Evolutionary conservation across 2,888 invertebrate species (phyloP).

Genomic region (Eurois occulta): DNA sequence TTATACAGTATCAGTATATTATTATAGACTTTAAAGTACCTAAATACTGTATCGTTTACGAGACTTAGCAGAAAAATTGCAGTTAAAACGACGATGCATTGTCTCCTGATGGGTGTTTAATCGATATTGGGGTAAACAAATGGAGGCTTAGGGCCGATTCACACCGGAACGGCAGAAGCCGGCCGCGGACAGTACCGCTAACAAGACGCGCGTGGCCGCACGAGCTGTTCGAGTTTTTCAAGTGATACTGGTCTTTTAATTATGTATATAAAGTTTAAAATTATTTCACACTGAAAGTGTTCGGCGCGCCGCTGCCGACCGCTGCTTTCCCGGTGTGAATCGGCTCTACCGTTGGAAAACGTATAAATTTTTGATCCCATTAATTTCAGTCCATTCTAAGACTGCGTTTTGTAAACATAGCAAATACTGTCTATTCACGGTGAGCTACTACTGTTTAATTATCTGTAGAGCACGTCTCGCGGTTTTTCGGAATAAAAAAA

Average conservation of each 20-base stretch:
- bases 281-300: too few relatives aligned
- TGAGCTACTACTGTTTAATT: constrained; percentile 1
- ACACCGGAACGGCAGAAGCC: too few relatives aligned
- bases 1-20: background rate
- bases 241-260: too few relatives aligned
- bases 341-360: background rate
- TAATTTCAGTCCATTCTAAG: background rate
- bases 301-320: too few relatives aligned
- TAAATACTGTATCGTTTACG: constrained; percentile 22
- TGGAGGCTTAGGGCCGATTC: background rate
- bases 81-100: constrained; percentile 17
- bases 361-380: background rate
- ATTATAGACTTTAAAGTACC: constrained; percentile 25
- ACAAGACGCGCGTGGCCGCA: too few relatives aligned
- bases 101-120: constrained; percentile 5
- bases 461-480: background rate
- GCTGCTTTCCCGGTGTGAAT: too few relatives aligned
- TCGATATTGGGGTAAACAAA: constrained; percentile 30
- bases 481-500: background rate
- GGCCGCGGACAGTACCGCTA: too few relatives aligned
- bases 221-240: too few relatives aligned
- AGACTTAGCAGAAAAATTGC: constrained; percentile 3
- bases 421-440: too few relatives aligned
- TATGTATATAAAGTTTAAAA: too few relatives aligned
- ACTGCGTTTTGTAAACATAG: background rate